phyloP scores from a whole-genome alignment of 2,113 vertebrate genomes.

The Heptranchias perlo region DNA sequence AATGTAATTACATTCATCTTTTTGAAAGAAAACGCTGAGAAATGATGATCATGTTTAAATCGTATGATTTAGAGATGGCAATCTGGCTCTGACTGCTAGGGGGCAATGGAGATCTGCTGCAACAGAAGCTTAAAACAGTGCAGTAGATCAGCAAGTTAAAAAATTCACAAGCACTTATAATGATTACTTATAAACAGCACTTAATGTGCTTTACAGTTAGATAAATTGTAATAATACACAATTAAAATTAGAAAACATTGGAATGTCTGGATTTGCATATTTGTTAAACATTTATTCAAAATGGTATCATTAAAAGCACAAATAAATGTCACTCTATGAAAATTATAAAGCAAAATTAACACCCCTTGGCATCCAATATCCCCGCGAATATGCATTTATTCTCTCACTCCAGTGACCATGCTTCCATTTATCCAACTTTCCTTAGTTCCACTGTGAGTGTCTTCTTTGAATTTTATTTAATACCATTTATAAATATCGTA shows the following conservation, averaged over 20 bases:
- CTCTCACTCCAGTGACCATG: neutral
- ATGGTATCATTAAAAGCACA: neutral
- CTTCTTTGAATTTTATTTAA: neutral
- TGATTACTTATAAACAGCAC: neutral
- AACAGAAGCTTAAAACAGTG: neutral
- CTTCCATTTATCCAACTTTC: neutral
- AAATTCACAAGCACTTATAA: neutral
- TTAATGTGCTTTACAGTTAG: neutral
- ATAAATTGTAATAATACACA: neutral
- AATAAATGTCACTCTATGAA: neutral
- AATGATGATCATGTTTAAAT: neutral
- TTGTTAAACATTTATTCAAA: neutral
- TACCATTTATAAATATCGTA: neutral
- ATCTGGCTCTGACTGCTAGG: neutral
- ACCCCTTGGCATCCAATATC: neutral
- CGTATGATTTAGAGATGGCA: neutral
- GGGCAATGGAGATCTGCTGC: neutral
- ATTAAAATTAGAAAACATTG: neutral
- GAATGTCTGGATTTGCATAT: neutral
- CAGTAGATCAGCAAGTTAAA: neutral
- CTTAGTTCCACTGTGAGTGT: neutral
- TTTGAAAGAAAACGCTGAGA: neutral
- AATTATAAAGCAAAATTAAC: neutral
- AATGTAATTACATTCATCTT: neutral
- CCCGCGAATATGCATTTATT: neutral